Conservation (phyloP, 2,113 vertebrate species). For the Dermatemys mawii region DNA sequence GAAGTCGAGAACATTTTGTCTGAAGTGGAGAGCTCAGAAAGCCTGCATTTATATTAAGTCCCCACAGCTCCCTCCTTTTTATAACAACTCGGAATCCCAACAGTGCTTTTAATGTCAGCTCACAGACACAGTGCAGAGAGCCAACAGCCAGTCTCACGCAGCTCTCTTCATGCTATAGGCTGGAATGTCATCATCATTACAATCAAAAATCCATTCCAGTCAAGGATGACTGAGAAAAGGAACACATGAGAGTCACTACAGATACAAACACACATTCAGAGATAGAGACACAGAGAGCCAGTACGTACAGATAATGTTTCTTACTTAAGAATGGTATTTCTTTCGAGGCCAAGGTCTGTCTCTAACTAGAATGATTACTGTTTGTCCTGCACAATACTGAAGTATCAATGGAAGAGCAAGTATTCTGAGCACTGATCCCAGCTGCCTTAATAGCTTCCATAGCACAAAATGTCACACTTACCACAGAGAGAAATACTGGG, state of each 20-base stretch:
- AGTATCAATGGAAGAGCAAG: background rate
- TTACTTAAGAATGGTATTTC: constrained; percentile 50
- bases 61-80: background rate
- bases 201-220: constrained; percentile 35
- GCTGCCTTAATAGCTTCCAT: constrained; percentile 43
- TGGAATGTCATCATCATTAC: constrained; percentile 43
- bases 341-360: constrained; percentile 44
- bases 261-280: constrained; percentile 33
- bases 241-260: constrained; percentile 33
- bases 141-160: constrained; percentile 33
- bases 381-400: background rate
- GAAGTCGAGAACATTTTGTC: background rate
- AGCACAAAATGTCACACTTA: constrained; percentile 46
- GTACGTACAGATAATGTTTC: background rate
- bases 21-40: background rate
- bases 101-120: constrained; percentile 25
- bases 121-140: background rate
- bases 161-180: constrained; percentile 29
- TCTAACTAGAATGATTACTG: constrained; percentile 49
- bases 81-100: constrained; percentile 19
- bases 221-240: constrained; percentile 60
- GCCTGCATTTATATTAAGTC: background rate
- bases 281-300: background rate
- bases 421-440: constrained; percentile 50
- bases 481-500: constrained; percentile 40